These are phyloP conservation scores for Cryptophagus acutangulus DNA, from an alignment of 2,888 invertebrate species.

Conservation along the genomic window DNA sequence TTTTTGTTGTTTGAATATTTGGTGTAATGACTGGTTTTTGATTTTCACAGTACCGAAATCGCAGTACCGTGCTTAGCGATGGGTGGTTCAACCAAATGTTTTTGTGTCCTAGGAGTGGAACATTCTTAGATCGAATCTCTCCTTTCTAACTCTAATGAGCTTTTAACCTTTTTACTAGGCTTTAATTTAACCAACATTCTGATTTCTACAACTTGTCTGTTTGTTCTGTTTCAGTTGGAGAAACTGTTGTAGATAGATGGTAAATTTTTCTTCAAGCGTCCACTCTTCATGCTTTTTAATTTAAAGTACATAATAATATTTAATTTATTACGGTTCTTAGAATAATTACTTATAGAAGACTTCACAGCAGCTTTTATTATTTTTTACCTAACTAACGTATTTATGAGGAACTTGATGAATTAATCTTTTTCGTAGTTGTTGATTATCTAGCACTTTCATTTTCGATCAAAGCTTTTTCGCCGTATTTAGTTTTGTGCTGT, in stretches of 20 bases:
- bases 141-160: too few relatives aligned
- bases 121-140: too few relatives aligned
- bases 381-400: constrained; percentile 28
- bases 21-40: constrained; percentile 18
- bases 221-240: constrained; percentile 60
- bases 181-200: background rate
- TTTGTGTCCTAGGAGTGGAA: too few relatives aligned
- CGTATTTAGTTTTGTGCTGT: too few relatives aligned
- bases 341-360: constrained; percentile 32
- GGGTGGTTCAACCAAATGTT: too few relatives aligned
- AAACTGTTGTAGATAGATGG: constrained; percentile 68
- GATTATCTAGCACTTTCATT: too few relatives aligned
- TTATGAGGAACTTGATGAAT: too few relatives aligned
- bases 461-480: too few relatives aligned
- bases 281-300: constrained; percentile 29
- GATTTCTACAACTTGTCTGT: constrained; percentile 4
- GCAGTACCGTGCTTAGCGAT: constrained; percentile 35
- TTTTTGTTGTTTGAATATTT: background rate
- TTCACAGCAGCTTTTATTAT: constrained; percentile 31
- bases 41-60: constrained; percentile 35
- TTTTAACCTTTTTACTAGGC: constrained; percentile 1
- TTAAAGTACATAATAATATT: too few relatives aligned
- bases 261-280: constrained; percentile 42
- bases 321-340: constrained; percentile 25
- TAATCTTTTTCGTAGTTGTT: too few relatives aligned